Base-by-base conservation (phyloP, 2,888 invertebrate species). In the Dasypogon diadema region DNA sequence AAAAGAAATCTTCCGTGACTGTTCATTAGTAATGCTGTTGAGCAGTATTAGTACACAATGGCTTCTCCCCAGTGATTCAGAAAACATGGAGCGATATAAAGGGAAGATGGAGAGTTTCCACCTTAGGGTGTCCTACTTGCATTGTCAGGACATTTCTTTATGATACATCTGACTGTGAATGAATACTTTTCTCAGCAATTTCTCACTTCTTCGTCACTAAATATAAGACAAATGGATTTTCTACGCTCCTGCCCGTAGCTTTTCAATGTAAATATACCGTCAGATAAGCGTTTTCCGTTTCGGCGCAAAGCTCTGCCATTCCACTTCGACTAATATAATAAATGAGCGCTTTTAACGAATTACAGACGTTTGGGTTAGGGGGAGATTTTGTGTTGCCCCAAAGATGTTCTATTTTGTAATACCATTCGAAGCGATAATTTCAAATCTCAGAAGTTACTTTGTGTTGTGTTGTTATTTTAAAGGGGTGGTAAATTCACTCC, bases 21-120 rank as follows among this genome's bases (percentile, higher is more conserved):
- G 60, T 42, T 60, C 60, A 60, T 60, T 60, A 37, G 37, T 37
- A 60, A 60, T 60, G 18, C 60, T 34, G 42, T 42, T 42, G 37
- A 60, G 34, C 16, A 21, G 60, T 37, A 60, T 60, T 60, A 60
- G 60, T 34, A 37, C 21, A 60, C 60, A 60, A 60, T 60, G 42
- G 60, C 12, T 6, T 21, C 37, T 34, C 18, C 37, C 18, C 16
- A 51, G 21, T 16, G 51, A 21, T 51, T 12, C 37, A 60, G 18
- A 37, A 60, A 60, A 60, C 60, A 12, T 1, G 12, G 2, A 56
- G 56, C 22, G 30, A 34, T 14, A 58, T 26, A 10, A 34, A 30
- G 18, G 58, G 8, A 30, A 58, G 34, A 30, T 14, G 58, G 8
- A 30, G 42, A 42, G 6, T 6, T 34, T 34, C 30, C 58, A 18